Evolutionary conservation across 2,113 vertebrate species (phyloP).

Genomic region (Abramis brama): DNA sequence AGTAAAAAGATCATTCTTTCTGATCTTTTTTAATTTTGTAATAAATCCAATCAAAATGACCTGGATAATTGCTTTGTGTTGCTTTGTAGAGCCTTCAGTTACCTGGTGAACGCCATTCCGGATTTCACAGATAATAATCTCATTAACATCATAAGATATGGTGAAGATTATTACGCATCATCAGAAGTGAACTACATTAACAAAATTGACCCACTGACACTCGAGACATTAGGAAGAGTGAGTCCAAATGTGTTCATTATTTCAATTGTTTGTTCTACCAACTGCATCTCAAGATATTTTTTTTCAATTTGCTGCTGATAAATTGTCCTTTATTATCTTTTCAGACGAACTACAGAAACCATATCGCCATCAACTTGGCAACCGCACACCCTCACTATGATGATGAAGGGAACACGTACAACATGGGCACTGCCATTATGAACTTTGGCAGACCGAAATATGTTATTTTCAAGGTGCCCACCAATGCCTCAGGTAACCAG

Average conservation of each 20-base stretch:
- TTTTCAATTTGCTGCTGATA: not conserved
- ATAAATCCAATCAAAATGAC: not conserved
- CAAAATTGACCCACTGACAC: constrained; percentile 83
- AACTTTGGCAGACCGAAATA: constrained; percentile 87
- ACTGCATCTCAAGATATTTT: not conserved
- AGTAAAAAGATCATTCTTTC: constrained; percentile 71
- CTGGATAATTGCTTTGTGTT: not conserved
- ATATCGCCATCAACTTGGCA: constrained; percentile 83
- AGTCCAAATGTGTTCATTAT: constrained; percentile 23
- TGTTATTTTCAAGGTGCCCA: constrained; percentile 87
- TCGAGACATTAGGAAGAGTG: constrained; percentile 89
- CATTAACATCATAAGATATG: constrained; percentile 90
- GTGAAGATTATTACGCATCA: constrained; percentile 87
- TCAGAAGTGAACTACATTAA: constrained; percentile 92
- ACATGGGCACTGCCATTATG: constrained; percentile 90
- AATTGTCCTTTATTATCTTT: not conserved
- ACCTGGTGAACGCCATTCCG: constrained; percentile 85
- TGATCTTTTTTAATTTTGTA: not conserved
- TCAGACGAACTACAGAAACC: constrained; percentile 89
- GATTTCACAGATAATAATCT: constrained; percentile 97
- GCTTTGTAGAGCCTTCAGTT: constrained; percentile 81
- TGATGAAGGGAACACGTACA: constrained; percentile 84
- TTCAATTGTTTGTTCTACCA: not conserved
- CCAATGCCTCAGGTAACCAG: constrained; percentile 75
- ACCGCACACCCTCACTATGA: constrained; percentile 97